Evolutionary conservation across 2,113 vertebrate genomes (phyloP).

Genomic region (Cyprinodon tularosa): DNA sequence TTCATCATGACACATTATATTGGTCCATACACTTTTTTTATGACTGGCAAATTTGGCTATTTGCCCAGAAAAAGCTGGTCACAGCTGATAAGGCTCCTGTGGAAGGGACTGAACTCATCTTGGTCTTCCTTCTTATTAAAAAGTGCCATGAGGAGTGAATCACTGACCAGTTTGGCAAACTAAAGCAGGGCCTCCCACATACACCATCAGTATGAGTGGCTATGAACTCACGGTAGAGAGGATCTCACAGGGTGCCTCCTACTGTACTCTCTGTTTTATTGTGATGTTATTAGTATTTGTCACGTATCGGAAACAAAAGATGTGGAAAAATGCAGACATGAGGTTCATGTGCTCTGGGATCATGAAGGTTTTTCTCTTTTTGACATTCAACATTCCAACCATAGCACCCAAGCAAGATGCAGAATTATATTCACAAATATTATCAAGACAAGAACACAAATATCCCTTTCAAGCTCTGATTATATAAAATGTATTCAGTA

Average conservation of each 20-base stretch:
- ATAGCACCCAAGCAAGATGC: neutral
- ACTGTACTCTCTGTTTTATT: slow-evolving; percentile 14
- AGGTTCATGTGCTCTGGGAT: neutral
- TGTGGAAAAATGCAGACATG: slow-evolving; percentile 8
- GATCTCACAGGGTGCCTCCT: slow-evolving; percentile 43
- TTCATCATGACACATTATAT: slow-evolving; percentile 33
- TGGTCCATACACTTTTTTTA: slow-evolving; percentile 25
- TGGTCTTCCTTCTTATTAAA: slow-evolving; percentile 28
- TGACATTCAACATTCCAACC: neutral
- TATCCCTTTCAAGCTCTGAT: neutral
- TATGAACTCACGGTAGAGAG: slow-evolving; percentile 31
- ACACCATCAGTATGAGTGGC: slow-evolving; percentile 29
- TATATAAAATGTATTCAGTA: neutral
- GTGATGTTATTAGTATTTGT: slow-evolving; percentile 15
- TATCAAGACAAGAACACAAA: too few species aligned
- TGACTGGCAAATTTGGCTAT: slow-evolving; percentile 30
- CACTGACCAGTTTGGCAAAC: slow-evolving; percentile 46
- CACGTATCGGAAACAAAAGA: slow-evolving; percentile 1
- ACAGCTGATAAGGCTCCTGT: slow-evolving; percentile 14
- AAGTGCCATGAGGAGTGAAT: slow-evolving; percentile 53
- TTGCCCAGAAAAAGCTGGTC: slow-evolving; percentile 32
- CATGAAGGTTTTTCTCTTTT: neutral
- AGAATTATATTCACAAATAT: too few species aligned
- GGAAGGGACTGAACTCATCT: slow-evolving; percentile 25
- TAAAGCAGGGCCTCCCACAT: slow-evolving; percentile 44